Base-by-base conservation (phyloP, 2,113 vertebrate species). In the Chelonoidis abingdonii region DNA sequence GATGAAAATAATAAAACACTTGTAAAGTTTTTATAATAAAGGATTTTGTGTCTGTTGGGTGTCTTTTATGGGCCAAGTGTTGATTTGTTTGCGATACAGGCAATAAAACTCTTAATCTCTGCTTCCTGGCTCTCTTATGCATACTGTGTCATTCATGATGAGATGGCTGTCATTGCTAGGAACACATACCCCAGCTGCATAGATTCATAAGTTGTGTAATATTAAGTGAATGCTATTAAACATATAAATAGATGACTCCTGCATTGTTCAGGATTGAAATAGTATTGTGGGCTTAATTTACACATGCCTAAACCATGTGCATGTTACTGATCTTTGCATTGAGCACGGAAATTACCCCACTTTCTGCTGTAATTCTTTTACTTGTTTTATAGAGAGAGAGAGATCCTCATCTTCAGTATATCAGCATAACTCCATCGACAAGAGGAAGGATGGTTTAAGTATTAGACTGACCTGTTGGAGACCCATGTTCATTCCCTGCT, bases 131-230 rank as follows among this genome's bases (percentile, higher is more conserved):
- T 84, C 84, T 1, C 0, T 19, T 72, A 38, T 82, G 88, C 89
- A 95, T 82, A 53, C 44, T 31, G 84, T 1, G 21, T 84, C 89
- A 65, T 93, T 93, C 93, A 86, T 3, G 2, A 92, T 50, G 59
- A 92, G 94, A 92, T 88, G n/a, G 93, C 54, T 57, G 88, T 84
- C 81, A 82, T 57, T 57, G 0, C 0, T 0, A 65, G 65, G 65
- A 94, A 54, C 94, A 94, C 4, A 27, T 96, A 88, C 85, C 83
- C n/a, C 44, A 0, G 0, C 31, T 52, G 53, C 44, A 62, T 56
- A 81, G 95, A 92, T 88, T 88, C 86, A 83, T 94, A 9, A 72
- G n/a, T 44, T 76, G 22, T 49, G 83, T n/a, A n/a, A 41, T 87
- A 83, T 4, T 72, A 24, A 80, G 87, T 93, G 81, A 38, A 1